Percentiles rank a stretch among this genome's conserved stretches.
Conservation (phyloP, 2,888 invertebrate genomes). For the Drosophila macrothrix region DNA sequence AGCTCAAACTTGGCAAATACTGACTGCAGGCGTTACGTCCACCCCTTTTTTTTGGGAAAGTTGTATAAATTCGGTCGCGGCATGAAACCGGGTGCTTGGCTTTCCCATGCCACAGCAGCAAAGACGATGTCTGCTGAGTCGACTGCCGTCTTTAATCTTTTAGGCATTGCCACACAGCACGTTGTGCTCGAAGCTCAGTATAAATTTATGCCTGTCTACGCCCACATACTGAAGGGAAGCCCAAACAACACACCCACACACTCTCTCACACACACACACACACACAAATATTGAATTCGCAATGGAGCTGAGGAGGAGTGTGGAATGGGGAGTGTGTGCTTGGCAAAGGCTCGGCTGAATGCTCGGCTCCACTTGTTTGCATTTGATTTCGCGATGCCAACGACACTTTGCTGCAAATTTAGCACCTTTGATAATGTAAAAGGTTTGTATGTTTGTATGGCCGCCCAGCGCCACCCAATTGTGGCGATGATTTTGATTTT, state of each 20-base stretch:
- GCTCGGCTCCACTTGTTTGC: conserved; percentile 64
- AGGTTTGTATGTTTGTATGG: conserved; percentile 67
- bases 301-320: background rate
- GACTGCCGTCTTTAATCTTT: conserved; percentile 65
- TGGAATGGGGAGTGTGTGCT: conserved; percentile 13
- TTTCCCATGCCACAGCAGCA: conserved; percentile 27
- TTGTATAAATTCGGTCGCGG: conserved; percentile 15
- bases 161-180: conserved; percentile 69
- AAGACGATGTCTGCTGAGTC: conserved; percentile 45
- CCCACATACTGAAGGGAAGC: conserved; percentile 33
- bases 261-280: background rate
- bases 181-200: conserved; percentile 37
- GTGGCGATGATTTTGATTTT: conserved; percentile 54
- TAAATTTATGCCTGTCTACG: conserved; percentile 72
- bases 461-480: conserved; percentile 30
- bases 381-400: conserved; percentile 69
- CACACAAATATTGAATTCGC: background rate
- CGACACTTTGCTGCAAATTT: conserved; percentile 69
- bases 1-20: conserved; percentile 42
- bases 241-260: conserved; percentile 13
- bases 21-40: conserved; percentile 33
- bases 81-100: conserved; percentile 12
- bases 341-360: conserved; percentile 34
- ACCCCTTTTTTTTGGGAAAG: conserved; percentile 13
- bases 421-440: conserved; percentile 75